Evolutionary conservation across 2,888 invertebrate genomes (phyloP), one percentile per base, ranked within the genome.

Genomic region (Stratiomys singularior): DNA sequence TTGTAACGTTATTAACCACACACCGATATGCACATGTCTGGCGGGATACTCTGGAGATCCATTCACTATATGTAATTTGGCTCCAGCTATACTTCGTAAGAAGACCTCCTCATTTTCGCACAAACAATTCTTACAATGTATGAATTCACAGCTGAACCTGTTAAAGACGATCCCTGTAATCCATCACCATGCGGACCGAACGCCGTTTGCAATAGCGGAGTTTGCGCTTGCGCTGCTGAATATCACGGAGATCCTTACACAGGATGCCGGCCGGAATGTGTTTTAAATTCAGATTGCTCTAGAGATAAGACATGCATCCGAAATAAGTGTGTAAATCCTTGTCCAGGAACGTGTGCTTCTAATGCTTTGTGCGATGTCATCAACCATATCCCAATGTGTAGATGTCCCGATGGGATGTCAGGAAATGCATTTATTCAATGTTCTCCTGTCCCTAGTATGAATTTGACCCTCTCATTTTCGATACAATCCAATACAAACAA

Each of bases 191-290:
- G 93, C 84, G 94, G 94, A 56, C 88, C 92, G 47, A 93, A 94
- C 84, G 91, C 94, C 1, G 86, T 90, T 77, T 93, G 92, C 82
- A 88, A 88, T 69, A 89, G 91, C 81, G 92, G 92, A 25, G 85
- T 90, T 78, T 95, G 94, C 83, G 89, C 90, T 13, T 95, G 95
- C 83, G 82, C 91, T 60, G 87, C 88, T 23, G 92, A 93, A 82
- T 93, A 92, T 83, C 89, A 90, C 77, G 94, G 94, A 47, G 92
- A 94, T 87, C 93, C 94, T 63, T 90, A 90, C 80, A 91, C 92
- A 83, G 92, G 91, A 64, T 95, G 95, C 84, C 90, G 94, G 80
- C 95, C 95, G 1, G 94, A 95, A 86, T 95, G 95, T 85, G 90
- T 93, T 1, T 87, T 94, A 1, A 94, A 93, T 84, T 87, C 89